Percentiles rank a stretch among this genome's conserved stretches.
These are phyloP conservation scores for Ursus arctos DNA, from an alignment of 2,113 vertebrate species.

Conservation along the genomic window DNA sequence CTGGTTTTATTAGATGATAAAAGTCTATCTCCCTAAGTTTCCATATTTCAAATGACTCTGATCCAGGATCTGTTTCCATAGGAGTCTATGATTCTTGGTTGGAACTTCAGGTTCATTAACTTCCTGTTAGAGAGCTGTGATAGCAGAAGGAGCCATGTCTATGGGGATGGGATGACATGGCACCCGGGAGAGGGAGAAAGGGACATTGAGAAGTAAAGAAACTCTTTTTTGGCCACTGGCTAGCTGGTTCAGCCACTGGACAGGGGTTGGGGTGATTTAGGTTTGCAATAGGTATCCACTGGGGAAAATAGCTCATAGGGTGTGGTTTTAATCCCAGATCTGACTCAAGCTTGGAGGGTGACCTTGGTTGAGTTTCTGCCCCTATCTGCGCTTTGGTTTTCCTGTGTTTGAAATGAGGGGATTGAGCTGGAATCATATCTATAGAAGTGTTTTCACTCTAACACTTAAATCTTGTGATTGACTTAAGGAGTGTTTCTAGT, in stretches of 20 bases:
- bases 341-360: neutral
- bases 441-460: neutral
- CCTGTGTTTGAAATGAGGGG: neutral
- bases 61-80: neutral
- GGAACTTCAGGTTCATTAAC: neutral
- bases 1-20: neutral
- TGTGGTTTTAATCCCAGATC: constrained; percentile 1
- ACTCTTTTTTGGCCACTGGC: neutral
- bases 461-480: neutral
- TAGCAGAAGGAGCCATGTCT: neutral
- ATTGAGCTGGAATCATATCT: neutral
- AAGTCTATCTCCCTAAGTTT: neutral
- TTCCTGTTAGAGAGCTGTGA: neutral
- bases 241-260: neutral
- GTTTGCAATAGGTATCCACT: neutral
- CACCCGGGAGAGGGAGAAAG: neutral
- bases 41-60: neutral
- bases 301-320: neutral
- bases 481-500: neutral
- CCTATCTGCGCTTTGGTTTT: neutral
- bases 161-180: neutral
- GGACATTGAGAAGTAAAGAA: neutral
- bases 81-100: neutral
- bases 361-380: neutral
- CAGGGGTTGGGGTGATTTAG: neutral